Base-by-base conservation (phyloP, 2,888 invertebrate genomes). In the Lymantria dispar region DNA sequence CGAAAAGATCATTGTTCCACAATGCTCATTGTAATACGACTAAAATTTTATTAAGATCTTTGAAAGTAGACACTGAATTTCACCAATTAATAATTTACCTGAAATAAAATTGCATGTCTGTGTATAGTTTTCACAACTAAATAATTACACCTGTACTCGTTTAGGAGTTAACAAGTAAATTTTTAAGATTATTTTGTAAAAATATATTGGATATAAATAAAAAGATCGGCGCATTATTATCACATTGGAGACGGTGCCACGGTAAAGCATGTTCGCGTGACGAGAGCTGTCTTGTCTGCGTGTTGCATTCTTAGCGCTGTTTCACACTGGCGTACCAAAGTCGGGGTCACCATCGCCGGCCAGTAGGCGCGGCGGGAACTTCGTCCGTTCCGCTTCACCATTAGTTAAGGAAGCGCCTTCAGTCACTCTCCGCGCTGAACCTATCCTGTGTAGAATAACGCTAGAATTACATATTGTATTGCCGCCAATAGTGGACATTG, bases 301-400 rank as follows among this genome's bases (percentile, higher is more conserved):
- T 9, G 60, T n/a, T 9, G 22, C 12, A 14, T 8, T 31, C 33
- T 10, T 33, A 33, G 33, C 33, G 48, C n/a, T 11, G 42, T 1
- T 53, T 91, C 91, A 94, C 64, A 94, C 94, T 10, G 94, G 94
- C 5, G 94, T 94, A 60, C 94, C 94, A 78, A 94, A 94, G 84
- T 94, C 94, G 0, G 94, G 94, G 83, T 94, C 94, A 0, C 94
- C 94, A 64, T 93, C 92, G 42, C 94, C 94, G 56, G 85, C 74
- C 50, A 86, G 75, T 60, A 83, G 69, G 39, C 76, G 76, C 63
- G 73, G 52, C 50, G 76, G 65, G 48, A 64, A 56, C 66, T 65
- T 64, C 47, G 56, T 48, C 33, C 72, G 65, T 54, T 75, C 74
- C 45, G 63, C 65, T 37, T 61, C 71, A 29, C 84, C 85, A 70